Evolutionary conservation across 2,113 vertebrate species (phyloP).

Genomic region (Lagopus leucura): DNA sequence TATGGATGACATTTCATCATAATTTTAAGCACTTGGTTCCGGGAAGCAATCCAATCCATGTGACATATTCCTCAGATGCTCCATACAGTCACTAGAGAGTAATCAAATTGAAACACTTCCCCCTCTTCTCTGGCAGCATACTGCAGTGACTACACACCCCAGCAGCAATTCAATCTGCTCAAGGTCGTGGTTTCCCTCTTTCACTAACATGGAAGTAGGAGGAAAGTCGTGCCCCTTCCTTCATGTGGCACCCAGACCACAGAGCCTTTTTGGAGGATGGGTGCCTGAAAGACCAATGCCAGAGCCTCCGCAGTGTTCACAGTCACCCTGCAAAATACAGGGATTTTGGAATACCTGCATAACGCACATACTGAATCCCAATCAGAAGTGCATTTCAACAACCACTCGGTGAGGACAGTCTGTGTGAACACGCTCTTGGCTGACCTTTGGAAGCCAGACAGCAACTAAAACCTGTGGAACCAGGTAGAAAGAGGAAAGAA

Average conservation of each 20-base stretch:
- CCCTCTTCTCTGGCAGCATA: not conserved
- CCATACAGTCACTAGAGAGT: not conserved
- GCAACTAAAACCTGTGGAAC: not conserved
- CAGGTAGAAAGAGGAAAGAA: not conserved
- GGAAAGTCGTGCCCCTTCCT: not conserved
- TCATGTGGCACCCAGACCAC: not conserved
- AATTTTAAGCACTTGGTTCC: not conserved
- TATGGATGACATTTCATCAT: slow-evolving; percentile 10
- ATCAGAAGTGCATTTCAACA: not conserved
- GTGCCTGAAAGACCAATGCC: not conserved
- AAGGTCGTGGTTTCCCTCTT: not conserved
- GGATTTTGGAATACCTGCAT: not conserved
- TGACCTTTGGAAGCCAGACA: not conserved
- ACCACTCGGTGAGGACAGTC: not conserved
- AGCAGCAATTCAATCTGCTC: not conserved
- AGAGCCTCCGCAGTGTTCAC: not conserved
- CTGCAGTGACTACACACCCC: not conserved
- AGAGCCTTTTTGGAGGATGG: not conserved
- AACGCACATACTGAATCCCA: not conserved
- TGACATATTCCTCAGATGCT: not conserved
- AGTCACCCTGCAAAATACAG: not conserved
- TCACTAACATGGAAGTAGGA: not conserved
- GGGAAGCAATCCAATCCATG: not conserved
- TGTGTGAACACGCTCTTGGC: not conserved
- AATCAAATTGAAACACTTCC: not conserved